phyloP scores from a whole-genome alignment of 2,797 vertebrate genomes.

The Crocidura indochinensis region DNA sequence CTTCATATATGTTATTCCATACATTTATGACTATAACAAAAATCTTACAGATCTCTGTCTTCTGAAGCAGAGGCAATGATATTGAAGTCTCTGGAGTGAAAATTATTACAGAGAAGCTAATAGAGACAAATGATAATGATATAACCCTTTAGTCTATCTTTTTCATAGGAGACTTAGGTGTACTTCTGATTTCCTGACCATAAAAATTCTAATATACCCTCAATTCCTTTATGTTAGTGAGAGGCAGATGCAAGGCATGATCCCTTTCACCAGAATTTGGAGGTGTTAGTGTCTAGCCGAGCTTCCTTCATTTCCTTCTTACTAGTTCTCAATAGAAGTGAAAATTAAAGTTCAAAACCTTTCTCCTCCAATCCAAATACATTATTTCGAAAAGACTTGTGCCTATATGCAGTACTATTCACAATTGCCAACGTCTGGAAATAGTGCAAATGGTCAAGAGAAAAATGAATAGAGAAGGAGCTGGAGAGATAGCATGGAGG shows the following conservation, averaged over 20 bases:
- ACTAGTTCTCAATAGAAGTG: neutral
- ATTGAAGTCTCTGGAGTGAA: neutral
- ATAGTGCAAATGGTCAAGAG: too few relatives aligned
- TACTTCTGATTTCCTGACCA: constrained; percentile 69
- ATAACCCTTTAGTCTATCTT: constrained; percentile 23
- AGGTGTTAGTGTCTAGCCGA: neutral
- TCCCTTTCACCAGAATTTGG: neutral
- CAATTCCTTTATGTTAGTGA: constrained; percentile 40
- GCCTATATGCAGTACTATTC: too few relatives aligned
- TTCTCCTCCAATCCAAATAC: neutral
- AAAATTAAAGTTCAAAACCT: neutral
- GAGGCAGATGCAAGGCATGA: neutral
- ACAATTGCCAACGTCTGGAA: too few relatives aligned
- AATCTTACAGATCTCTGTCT: neutral
- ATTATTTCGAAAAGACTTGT: neutral
- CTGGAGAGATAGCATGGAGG: too few relatives aligned
- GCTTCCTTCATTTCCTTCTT: neutral
- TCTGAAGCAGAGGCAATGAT: constrained; percentile 28
- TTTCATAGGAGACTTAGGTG: constrained; percentile 47
- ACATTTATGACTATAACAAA: constrained; percentile 35
- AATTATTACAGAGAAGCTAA: neutral
- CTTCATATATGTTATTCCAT: constrained; percentile 23
- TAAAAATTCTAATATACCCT: constrained; percentile 46
- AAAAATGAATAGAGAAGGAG: too few relatives aligned
- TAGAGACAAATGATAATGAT: neutral